These are phyloP conservation scores for Drosophila kanekoi DNA, from an alignment of 2,888 invertebrate genomes.

Conservation along the genomic window DNA sequence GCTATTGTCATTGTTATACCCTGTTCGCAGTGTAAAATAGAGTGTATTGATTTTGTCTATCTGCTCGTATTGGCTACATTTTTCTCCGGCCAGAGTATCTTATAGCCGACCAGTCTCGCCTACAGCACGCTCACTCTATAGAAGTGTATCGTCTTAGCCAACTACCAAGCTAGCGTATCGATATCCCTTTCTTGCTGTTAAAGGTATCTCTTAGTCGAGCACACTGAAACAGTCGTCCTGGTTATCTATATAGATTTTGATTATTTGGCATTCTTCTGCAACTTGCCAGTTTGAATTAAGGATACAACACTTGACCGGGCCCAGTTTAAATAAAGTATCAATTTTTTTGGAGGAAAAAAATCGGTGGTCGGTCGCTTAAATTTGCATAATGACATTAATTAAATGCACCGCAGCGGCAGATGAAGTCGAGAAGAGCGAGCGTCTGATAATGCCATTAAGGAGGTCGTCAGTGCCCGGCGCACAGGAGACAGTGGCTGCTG, in stretches of 20 bases:
- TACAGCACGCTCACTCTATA: no score
- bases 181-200: no score
- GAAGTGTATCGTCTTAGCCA: no score
- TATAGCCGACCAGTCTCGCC: no score
- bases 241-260: background rate
- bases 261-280: background rate
- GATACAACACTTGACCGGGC: constrained; percentile 25
- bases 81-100: no score
- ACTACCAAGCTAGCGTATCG: no score
- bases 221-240: no score
- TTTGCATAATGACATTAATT: constrained; percentile 78
- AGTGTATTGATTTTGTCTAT: no score
- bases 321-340: constrained; percentile 66
- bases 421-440: constrained; percentile 27
- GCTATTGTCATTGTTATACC: no score
- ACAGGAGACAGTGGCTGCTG: background rate
- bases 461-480: background rate
- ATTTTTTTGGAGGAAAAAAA: constrained; percentile 51
- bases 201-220: no score
- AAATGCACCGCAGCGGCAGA: constrained; percentile 59
- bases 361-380: constrained; percentile 61
- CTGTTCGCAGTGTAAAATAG: no score
- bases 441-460: constrained; percentile 72
- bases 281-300: constrained; percentile 3
- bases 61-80: no score